phyloP scores from a whole-genome alignment of 1,140 invertebrate species.

The Sycophaga agraensis region DNA sequence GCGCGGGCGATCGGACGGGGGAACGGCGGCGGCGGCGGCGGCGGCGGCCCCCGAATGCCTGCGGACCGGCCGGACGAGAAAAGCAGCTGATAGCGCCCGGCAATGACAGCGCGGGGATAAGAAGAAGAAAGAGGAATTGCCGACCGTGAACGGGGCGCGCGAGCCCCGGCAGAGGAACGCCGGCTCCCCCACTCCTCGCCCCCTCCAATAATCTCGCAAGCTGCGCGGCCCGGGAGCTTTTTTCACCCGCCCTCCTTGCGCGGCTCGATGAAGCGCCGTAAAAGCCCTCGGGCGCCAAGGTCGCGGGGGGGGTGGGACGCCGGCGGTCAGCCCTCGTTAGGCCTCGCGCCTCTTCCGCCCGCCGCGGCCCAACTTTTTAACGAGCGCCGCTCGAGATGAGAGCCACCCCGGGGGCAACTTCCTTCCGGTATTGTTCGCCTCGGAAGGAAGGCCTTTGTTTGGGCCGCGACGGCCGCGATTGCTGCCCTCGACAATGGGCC shows the following conservation, averaged over 20 bases:
- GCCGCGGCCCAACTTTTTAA: slow-evolving; percentile 12
- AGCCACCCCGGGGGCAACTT: neutral
- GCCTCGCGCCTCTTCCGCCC: too few relatives aligned
- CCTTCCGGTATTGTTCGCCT: neutral
- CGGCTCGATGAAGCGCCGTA: too few relatives aligned
- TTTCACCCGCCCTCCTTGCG: too few relatives aligned
- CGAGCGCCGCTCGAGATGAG: neutral
- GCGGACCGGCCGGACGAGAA: neutral
- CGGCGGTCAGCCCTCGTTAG: too few relatives aligned
- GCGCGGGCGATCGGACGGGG: neutral
- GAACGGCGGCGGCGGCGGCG: too few relatives aligned
- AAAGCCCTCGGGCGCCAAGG: too few relatives aligned
- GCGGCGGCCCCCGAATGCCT: neutral
- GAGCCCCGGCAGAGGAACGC: neutral
- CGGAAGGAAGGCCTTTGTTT: too few relatives aligned
- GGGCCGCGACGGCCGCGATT: too few relatives aligned
- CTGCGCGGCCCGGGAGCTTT: neutral
- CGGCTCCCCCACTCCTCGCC: too few relatives aligned
- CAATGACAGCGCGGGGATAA: slow-evolving; percentile 7
- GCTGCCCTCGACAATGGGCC: too few relatives aligned
- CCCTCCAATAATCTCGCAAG: neutral
- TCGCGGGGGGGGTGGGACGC: too few relatives aligned
- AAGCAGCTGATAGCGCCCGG: neutral
- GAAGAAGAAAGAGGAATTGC: neutral
- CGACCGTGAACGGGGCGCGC: neutral